Evolutionary conservation across 53 echinoderm and acorn worm genomes (phyloP).

Genomic region (Mesocentrotus franciscanus): DNA sequence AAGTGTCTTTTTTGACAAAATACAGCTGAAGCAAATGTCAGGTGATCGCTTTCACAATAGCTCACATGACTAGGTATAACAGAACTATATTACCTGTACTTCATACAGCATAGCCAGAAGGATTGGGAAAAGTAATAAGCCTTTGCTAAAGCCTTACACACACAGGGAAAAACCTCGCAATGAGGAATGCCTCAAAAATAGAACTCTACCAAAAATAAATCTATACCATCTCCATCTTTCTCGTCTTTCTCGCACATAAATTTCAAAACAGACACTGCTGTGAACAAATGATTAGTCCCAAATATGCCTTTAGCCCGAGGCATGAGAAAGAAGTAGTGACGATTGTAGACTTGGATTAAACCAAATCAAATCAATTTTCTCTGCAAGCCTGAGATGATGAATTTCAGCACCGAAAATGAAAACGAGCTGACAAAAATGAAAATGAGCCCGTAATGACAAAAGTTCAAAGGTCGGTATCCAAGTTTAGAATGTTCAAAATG

Average conservation of each 20-base stretch:
- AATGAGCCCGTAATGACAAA: conserved; percentile 39
- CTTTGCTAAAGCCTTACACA: neutral
- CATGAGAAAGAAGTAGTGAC: neutral
- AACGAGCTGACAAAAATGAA: conserved; percentile 44
- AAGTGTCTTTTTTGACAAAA: too few species aligned
- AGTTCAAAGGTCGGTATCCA: neutral
- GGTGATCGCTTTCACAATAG: neutral
- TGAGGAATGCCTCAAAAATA: conserved; percentile 13
- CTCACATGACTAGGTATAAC: neutral
- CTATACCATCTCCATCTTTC: neutral
- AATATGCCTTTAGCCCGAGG: conserved; percentile 29
- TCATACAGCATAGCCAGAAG: neutral
- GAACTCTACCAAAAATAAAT: neutral
- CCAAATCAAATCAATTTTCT: conserved; percentile 64
- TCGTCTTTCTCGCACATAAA: neutral
- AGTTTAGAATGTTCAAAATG: conserved; percentile 30
- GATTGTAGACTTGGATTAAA: conserved; percentile 16
- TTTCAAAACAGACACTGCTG: conserved; percentile 44
- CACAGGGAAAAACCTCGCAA: neutral
- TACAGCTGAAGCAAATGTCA: too few species aligned
- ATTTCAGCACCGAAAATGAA: conserved; percentile 19
- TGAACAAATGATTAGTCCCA: conserved; percentile 39
- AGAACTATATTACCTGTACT: neutral
- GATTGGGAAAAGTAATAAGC: neutral
- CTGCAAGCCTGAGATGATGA: neutral